phyloP scores from a whole-genome alignment of 2,888 invertebrate species.

The Hyposoter dolosus region DNA sequence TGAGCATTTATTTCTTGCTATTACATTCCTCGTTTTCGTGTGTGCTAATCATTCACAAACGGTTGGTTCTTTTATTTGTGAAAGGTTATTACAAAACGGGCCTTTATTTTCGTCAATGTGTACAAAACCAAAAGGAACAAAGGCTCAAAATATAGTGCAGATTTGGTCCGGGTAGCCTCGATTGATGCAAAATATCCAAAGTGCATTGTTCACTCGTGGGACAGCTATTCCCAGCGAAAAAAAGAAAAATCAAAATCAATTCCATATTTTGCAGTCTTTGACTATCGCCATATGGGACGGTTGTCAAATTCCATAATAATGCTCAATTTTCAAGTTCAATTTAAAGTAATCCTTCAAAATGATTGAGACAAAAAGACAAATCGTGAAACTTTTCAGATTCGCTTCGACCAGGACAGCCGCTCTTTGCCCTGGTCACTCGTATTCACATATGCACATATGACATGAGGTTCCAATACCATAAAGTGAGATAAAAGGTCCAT shows the following conservation, averaged over 20 bases:
- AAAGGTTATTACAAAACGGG: constrained; percentile 22
- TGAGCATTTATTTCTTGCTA: not conserved
- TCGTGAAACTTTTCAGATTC: not conserved
- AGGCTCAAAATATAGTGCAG: constrained; percentile 15
- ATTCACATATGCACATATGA: not conserved
- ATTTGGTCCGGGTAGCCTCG: constrained; percentile 9
- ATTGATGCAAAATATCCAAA: constrained; percentile 25
- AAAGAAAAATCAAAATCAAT: not conserved
- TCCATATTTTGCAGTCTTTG: not conserved
- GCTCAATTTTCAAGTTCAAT: not conserved
- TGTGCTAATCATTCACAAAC: constrained; percentile 15
- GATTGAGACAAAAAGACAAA: not conserved
- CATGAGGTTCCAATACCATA: constrained; percentile 21
- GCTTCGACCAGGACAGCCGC: not conserved
- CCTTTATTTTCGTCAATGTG: not conserved
- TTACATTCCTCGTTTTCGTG: constrained; percentile 21
- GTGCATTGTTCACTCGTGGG: constrained; percentile 8
- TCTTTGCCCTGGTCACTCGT: not conserved
- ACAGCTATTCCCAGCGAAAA: not conserved
- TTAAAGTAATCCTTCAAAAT: not conserved
- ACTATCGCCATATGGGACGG: not conserved
- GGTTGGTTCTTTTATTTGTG: constrained; percentile 5
- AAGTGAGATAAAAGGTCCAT: constrained; percentile 44
- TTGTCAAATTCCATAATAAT: not conserved
- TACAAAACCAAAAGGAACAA: constrained; percentile 17